These are phyloP conservation scores for Leuctra nigra DNA, from an alignment of 2,888 invertebrate genomes.

Conservation along the genomic window DNA sequence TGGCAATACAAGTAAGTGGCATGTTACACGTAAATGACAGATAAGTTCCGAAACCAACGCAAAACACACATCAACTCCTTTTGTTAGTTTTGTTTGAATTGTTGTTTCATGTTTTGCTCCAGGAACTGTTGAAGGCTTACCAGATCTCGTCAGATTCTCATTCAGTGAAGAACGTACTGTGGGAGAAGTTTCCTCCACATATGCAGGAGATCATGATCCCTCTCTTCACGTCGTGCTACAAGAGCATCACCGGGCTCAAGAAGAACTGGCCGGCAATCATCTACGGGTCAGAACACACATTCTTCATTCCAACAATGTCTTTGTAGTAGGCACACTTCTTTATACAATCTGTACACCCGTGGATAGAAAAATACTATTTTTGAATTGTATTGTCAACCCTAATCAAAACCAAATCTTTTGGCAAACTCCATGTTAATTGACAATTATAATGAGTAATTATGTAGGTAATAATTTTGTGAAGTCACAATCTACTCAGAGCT, in stretches of 20 bases:
- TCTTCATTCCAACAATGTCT: too few relatives aligned
- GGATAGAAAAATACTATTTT: too few relatives aligned
- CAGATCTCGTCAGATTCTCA: constrained; percentile 57
- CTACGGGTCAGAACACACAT: constrained; percentile 37
- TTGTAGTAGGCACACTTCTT: too few relatives aligned
- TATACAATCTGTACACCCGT: too few relatives aligned
- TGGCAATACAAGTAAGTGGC: constrained; percentile 58
- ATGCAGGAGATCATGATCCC: constrained; percentile 73
- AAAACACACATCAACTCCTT: not conserved
- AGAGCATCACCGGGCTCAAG: constrained; percentile 30
- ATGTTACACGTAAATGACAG: too few relatives aligned
- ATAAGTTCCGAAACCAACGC: too few relatives aligned
- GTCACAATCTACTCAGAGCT: too few relatives aligned
- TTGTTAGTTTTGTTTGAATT: not conserved
- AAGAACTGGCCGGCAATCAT: constrained; percentile 38
- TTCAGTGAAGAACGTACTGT: constrained; percentile 46
- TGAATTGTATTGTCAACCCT: too few relatives aligned
- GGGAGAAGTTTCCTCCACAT: constrained; percentile 62
- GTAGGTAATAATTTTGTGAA: too few relatives aligned
- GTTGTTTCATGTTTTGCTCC: constrained; percentile 32
- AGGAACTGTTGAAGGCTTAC: constrained; percentile 67
- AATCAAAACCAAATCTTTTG: too few relatives aligned
- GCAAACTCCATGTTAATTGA: constrained; percentile 6
- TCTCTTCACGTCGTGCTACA: constrained; percentile 57
- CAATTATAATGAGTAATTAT: constrained; percentile 39